Evolutionary conservation across 2,797 vertebrate genomes (phyloP).

Genomic region (Craterocephalus amniculus): DNA sequence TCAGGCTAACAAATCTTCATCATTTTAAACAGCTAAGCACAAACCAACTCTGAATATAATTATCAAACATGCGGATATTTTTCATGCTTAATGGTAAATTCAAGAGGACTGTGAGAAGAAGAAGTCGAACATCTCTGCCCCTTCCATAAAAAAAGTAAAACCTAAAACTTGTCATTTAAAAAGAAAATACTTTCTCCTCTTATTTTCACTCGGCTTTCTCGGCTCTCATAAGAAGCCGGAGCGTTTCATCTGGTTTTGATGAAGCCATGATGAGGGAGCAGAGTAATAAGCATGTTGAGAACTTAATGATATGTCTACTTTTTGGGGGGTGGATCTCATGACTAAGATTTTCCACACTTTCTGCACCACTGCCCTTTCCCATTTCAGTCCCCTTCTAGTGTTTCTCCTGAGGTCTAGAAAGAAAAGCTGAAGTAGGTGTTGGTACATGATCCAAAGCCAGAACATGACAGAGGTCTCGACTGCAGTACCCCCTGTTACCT

Average conservation of each 20-base stretch:
- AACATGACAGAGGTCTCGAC: neutral
- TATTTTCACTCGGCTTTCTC: slow-evolving; percentile 25
- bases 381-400: slow-evolving; percentile 32
- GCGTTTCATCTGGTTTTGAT: slow-evolving; percentile 75
- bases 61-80: neutral
- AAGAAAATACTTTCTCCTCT: slow-evolving; percentile 35
- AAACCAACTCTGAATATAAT: neutral
- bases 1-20: neutral
- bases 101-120: slow-evolving; percentile 8
- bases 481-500: slow-evolving; percentile 13
- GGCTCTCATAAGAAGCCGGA: slow-evolving; percentile 35
- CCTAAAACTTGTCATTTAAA: slow-evolving; percentile 40
- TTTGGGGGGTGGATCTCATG: slow-evolving; percentile 67
- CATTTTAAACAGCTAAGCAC: neutral
- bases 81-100: neutral
- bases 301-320: slow-evolving; percentile 78
- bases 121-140: slow-evolving; percentile 11
- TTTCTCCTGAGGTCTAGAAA: slow-evolving; percentile 50
- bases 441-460: slow-evolving; percentile 20
- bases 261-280: slow-evolving; percentile 60
- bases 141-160: slow-evolving; percentile 11
- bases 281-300: slow-evolving; percentile 78
- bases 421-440: slow-evolving; percentile 28
- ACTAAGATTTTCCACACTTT: slow-evolving; percentile 76
- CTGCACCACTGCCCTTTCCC: slow-evolving; percentile 31